Percentiles rank a stretch among this genome's conserved stretches.
Conservation (phyloP, 1,140 invertebrate genomes). For the Magallana gigas region DNA sequence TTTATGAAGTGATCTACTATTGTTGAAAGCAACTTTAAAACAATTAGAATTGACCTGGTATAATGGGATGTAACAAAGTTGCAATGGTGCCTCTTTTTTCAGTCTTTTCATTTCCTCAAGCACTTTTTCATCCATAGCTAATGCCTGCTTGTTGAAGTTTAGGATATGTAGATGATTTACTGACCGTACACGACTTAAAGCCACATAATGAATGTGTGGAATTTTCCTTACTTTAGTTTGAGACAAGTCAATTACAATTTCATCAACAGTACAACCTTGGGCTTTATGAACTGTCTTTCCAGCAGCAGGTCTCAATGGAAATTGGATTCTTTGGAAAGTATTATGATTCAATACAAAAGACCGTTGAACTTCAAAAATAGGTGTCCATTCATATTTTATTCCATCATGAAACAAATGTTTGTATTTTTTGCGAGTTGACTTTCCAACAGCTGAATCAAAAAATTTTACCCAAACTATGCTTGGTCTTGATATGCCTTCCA, state of each 20-base stretch:
- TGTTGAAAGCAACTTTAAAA: neutral
- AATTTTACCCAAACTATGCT: constrained; percentile 35
- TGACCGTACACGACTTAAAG: neutral
- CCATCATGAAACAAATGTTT: constrained; percentile 24
- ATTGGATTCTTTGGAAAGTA: constrained; percentile 38
- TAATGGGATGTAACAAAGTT: neutral
- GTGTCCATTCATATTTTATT: constrained; percentile 28
- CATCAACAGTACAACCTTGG: constrained; percentile 44
- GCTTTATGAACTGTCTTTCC: constrained; percentile 44
- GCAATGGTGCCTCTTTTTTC: neutral
- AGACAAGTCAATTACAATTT: constrained; percentile 46
- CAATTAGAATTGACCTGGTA: neutral
- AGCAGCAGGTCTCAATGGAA: constrained; percentile 42
- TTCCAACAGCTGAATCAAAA: neutral
- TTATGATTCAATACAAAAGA: constrained; percentile 31
- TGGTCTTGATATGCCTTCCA: constrained; percentile 23
- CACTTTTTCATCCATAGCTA: constrained; percentile 41
- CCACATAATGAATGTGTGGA: constrained; percentile 47
- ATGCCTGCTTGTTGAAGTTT: constrained; percentile 27
- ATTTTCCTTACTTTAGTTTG: neutral
- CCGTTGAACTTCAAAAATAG: constrained; percentile 30
- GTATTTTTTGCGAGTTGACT: constrained; percentile 7
- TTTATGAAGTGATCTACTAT: constrained; percentile 6
- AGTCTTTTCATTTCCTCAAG: constrained; percentile 43
- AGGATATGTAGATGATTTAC: constrained; percentile 22